Conservation (phyloP, 2,888 invertebrate species). For the Apodemia zela region DNA sequence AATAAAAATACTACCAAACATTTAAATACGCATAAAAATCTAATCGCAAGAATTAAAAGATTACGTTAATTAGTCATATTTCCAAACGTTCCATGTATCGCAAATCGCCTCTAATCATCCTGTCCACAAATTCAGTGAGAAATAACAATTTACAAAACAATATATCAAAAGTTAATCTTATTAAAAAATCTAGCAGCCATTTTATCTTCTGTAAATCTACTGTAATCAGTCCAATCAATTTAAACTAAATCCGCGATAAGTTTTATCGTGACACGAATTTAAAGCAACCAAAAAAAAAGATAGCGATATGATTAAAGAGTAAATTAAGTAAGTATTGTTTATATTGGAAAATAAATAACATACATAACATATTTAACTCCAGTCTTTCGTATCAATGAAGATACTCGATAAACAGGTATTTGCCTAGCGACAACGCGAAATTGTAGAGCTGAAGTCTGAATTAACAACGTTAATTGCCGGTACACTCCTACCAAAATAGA, state of each 20-base stretch:
- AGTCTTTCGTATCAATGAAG: not conserved
- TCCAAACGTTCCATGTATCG: too few species aligned
- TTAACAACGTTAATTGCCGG: conserved; percentile 59
- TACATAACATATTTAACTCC: too few species aligned
- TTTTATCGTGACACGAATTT: conserved; percentile 29
- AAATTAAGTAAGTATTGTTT: not conserved
- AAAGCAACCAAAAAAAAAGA: conserved; percentile 9
- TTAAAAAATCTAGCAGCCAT: conserved; percentile 22
- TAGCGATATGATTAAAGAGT: conserved; percentile 10
- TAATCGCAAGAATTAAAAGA: too few species aligned
- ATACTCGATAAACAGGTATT: conserved; percentile 4
- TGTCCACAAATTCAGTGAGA: too few species aligned
- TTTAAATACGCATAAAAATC: too few species aligned
- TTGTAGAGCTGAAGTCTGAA: conserved; percentile 30
- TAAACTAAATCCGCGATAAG: conserved; percentile 57
- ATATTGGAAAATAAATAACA: not conserved
- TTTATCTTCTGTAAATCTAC: conserved; percentile 27
- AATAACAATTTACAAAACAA: not conserved
- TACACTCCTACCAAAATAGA: conserved; percentile 54
- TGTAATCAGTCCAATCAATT: conserved; percentile 66
- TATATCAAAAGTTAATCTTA: conserved; percentile 3
- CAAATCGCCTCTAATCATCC: too few species aligned
- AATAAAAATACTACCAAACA: too few species aligned
- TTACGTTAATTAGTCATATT: too few species aligned
- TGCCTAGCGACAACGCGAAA: conserved; percentile 27